phyloP scores from a whole-genome alignment of 30 jellyfish, hydroid and myxozoan species.

The Aurelia sp. region DNA sequence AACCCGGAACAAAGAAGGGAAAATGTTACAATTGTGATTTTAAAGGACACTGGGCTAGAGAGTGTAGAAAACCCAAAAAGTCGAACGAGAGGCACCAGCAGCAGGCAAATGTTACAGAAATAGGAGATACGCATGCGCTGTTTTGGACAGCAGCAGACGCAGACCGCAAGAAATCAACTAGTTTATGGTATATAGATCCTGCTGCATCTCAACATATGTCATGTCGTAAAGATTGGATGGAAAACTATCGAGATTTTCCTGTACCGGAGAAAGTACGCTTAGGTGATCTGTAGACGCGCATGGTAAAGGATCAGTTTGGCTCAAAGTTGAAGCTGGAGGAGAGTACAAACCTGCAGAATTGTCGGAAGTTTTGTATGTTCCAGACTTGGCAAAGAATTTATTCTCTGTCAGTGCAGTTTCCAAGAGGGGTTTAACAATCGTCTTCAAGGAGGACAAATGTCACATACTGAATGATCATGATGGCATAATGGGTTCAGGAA shows the following conservation, averaged over 20 bases:
- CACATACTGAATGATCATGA: too few species aligned
- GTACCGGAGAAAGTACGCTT: slow-evolving; percentile 15
- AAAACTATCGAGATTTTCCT: neutral
- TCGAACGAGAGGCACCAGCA: too few species aligned
- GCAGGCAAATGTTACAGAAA: too few species aligned
- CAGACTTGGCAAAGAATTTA: slow-evolving; percentile 25
- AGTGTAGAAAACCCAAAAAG: too few species aligned
- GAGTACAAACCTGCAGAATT: too few species aligned
- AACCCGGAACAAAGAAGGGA: too few species aligned
- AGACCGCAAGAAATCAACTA: slow-evolving; percentile 1
- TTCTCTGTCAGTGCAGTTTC: slow-evolving; percentile 32
- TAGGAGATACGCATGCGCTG: slow-evolving; percentile 5
- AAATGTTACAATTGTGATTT: too few species aligned
- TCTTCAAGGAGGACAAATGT: too few species aligned
- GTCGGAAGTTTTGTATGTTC: slow-evolving; percentile 55
- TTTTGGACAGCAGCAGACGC: slow-evolving; percentile 29
- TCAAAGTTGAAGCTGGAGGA: slow-evolving; percentile 23
- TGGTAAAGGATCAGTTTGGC: slow-evolving; percentile 42
- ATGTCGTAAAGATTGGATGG: slow-evolving; percentile 1
- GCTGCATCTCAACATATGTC: slow-evolving; percentile 70
- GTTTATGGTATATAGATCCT: slow-evolving; percentile 27
- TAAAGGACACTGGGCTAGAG: too few species aligned
- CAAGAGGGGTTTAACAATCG: too few species aligned
- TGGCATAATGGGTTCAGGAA: too few species aligned
- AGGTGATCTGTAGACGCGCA: slow-evolving; percentile 24